Base-by-base conservation (phyloP, 2,888 invertebrate genomes). In the Rhabditophanes sp. region DNA sequence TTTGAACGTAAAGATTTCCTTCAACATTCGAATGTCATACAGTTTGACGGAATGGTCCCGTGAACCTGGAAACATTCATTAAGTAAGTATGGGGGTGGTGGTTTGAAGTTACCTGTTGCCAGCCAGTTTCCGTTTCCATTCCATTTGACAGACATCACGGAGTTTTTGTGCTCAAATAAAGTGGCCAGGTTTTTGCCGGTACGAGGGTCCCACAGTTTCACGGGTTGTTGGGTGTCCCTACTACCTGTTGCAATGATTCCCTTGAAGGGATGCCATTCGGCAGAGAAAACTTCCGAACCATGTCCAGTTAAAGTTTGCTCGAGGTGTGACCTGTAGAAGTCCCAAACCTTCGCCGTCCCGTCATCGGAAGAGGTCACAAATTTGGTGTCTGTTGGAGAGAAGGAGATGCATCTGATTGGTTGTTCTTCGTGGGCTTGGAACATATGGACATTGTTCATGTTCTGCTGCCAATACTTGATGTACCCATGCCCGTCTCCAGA, bases 371-470 rank as follows among this genome's bases (percentile, higher is more conserved):
- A 93, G 39, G 93, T 87, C 18, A 85, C 90, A 74, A 96, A 84
- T 74, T 99, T 99, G 66, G 78, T 78, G 75, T 99, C 96, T 66
- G 82, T 82, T 35, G 96, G 93, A 74, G 90, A 85, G 75, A 99
- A 99, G 77, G 82, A 82, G 75, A 96, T 80, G 72, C 90, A 90
- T 70, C 96, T 78, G 58, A 99, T 80, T 50, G 96, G 84, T 75
- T 99, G 96, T 33, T 60, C 57, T 76, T 96, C 93, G 71, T 99
- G 96, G 37, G 93, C 96, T 72, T 93, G 93, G 74, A 87, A 99
- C 88, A 96, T 93, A 76, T 96, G 93, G 38, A 99, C 96, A 73
- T 96, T 96, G 74, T 99, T 99, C 96, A 99, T 99, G 72, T 99
- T 99, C 57, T 88, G 85, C 74, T 99, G 96, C 96, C 96, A 99